A percentile compares a stretch with the other conserved stretches of the same genome.
phyloP scores from a whole-genome alignment of 2,113 vertebrate genomes.

The Aspiorhynchus laticeps region DNA sequence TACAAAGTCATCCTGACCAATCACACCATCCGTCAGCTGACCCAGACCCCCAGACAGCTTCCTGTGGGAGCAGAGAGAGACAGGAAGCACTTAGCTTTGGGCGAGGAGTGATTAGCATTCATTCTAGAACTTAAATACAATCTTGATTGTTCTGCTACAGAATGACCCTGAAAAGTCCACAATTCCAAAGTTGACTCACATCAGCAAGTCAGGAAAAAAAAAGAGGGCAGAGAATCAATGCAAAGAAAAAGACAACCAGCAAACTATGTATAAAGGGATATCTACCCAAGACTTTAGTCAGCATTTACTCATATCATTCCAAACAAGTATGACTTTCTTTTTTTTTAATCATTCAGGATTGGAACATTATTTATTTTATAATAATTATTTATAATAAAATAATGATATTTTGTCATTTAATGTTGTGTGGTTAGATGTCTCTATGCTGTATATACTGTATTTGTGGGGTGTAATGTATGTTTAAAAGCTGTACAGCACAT shows the following conservation, averaged over 20 bases:
- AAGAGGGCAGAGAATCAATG: neutral
- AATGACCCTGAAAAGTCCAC: slow-evolving; percentile 7
- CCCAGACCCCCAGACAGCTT: slow-evolving; percentile 77
- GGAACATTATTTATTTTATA: neutral
- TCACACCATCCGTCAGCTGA: slow-evolving; percentile 82
- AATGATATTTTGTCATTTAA: too few species aligned
- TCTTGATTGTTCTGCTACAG: slow-evolving; percentile 33
- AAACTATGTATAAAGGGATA: neutral
- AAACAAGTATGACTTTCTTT: neutral
- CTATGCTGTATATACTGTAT: too few species aligned
- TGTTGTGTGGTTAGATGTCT: too few species aligned
- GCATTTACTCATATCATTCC: neutral
- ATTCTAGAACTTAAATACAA: neutral
- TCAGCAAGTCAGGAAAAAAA: neutral
- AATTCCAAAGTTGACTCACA: too few species aligned
- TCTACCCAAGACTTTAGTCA: neutral
- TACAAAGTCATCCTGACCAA: slow-evolving; percentile 80
- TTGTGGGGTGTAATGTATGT: too few species aligned
- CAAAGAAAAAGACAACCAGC: neutral
- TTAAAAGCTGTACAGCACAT: too few species aligned
- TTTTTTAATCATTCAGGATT: neutral
- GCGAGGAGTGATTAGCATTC: slow-evolving; percentile 33
- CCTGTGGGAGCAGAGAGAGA: slow-evolving; percentile 65
- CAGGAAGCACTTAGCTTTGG: slow-evolving; percentile 37
- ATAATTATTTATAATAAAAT: too few species aligned